Conservation (phyloP, 64 coral and sea anemone genomes). For the Stylophora pistillata region DNA sequence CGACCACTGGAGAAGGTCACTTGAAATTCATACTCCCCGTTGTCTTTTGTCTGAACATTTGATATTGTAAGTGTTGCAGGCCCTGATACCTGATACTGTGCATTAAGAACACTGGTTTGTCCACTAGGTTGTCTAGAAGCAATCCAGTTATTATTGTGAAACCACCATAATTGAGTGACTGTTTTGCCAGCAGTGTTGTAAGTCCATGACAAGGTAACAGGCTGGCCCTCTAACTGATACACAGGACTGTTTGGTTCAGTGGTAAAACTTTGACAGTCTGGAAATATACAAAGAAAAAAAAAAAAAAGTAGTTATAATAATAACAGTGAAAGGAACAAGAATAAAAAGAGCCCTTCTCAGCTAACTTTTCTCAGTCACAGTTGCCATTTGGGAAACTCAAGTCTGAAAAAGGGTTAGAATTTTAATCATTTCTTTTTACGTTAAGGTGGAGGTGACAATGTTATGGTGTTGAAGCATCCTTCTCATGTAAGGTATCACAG, state of each 20-base stretch:
- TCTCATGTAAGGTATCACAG: no score
- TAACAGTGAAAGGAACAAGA: no score
- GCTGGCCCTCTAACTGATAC: not conserved
- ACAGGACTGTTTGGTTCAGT: not conserved
- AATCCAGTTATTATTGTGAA: not conserved
- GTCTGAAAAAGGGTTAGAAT: no score
- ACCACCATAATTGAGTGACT: not conserved
- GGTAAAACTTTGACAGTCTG: not conserved
- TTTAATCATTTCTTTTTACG: no score
- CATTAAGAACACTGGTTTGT: not conserved
- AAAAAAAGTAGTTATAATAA: not conserved
- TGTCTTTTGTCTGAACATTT: not conserved
- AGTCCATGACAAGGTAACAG: not conserved
- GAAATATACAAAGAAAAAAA: not conserved
- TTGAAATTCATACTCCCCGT: not conserved
- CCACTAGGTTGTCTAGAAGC: not conserved
- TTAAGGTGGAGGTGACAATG: no score
- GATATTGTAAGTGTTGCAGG: not conserved
- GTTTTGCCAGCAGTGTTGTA: not conserved
- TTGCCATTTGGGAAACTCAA: no score
- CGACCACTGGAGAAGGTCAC: not conserved
- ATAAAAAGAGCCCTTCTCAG: no score
- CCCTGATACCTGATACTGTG: not conserved
- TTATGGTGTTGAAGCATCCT: no score
- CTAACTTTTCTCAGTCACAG: no score